Percentiles rank a stretch among this genome's conserved stretches.
phyloP scores from a whole-genome alignment of 2,113 vertebrate species.

The Sebastes schlegelii region DNA sequence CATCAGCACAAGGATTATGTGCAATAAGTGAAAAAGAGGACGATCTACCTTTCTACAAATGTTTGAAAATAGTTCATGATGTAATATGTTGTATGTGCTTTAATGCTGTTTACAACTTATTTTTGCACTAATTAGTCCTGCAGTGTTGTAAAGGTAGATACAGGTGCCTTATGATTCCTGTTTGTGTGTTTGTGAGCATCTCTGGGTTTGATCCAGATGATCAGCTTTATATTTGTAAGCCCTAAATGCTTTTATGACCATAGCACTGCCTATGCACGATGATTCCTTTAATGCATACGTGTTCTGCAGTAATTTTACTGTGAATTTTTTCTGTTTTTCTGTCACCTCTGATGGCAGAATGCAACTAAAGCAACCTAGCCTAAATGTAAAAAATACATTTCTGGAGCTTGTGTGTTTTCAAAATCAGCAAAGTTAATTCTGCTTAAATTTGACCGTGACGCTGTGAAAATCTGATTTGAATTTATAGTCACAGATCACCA shows the following conservation, averaged over 20 bases:
- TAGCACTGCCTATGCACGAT: not conserved
- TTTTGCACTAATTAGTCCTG: conserved; percentile 52
- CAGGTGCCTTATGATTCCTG: conserved; percentile 62
- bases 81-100: conserved; percentile 13
- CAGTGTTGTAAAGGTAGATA: conserved; percentile 31
- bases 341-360: not conserved
- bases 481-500: not conserved
- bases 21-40: conserved; percentile 57
- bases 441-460: conserved; percentile 23
- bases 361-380: not conserved
- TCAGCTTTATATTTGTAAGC: conserved; percentile 7
- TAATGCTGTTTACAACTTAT: conserved; percentile 36
- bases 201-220: conserved; percentile 1
- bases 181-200: conserved; percentile 11
- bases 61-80: conserved; percentile 2
- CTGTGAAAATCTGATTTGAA: conserved; percentile 19
- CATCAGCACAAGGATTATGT: conserved; percentile 30
- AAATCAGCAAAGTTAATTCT: not conserved
- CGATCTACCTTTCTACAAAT: conserved; percentile 22
- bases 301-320: conserved; percentile 3
- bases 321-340: not conserved
- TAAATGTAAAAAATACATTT: not conserved
- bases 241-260: not conserved
- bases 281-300: not conserved
- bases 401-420: not conserved